Conservation (phyloP, 2,888 invertebrate species). For the Lasioglossum calceatum region DNA sequence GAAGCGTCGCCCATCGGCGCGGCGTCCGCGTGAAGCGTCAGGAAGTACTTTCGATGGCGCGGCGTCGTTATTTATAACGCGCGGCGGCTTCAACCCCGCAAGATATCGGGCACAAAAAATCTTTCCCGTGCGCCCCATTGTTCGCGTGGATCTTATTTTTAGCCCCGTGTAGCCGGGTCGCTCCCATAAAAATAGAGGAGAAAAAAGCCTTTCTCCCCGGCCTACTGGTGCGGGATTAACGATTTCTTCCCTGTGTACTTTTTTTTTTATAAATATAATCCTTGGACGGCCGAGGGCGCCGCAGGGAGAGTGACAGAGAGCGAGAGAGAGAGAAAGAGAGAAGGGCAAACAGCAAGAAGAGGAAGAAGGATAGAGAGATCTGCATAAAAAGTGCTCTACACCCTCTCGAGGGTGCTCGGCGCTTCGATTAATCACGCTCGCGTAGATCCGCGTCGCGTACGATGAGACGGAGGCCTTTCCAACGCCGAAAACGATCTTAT, state of each 20-base stretch:
- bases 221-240: slow-evolving; percentile 67
- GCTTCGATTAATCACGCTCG: slow-evolving; percentile 59
- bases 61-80: slow-evolving; percentile 34
- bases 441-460: slow-evolving; percentile 27
- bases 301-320: neutral
- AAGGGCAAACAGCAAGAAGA: neutral
- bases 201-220: slow-evolving; percentile 50
- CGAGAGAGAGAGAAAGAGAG: neutral
- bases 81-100: slow-evolving; percentile 15
- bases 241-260: slow-evolving; percentile 55
- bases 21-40: neutral
- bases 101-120: slow-evolving; percentile 37
- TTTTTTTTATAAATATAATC: slow-evolving; percentile 61
- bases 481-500: slow-evolving; percentile 18
- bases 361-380: slow-evolving; percentile 5
- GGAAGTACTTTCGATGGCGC: neutral
- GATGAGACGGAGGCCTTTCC: slow-evolving; percentile 11
- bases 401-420: slow-evolving; percentile 28
- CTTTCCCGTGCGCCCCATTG: slow-evolving; percentile 6
- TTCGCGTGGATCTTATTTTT: slow-evolving; percentile 65
- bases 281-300: slow-evolving; percentile 23
- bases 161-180: slow-evolving; percentile 45
- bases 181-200: slow-evolving; percentile 61
- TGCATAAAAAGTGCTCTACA: slow-evolving; percentile 52
- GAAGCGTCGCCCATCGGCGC: slow-evolving; percentile 6